Evolutionary conservation across 2,113 vertebrate species (phyloP), one percentile per base, ranked within the genome.

Genomic region (Salminus brasiliensis): DNA sequence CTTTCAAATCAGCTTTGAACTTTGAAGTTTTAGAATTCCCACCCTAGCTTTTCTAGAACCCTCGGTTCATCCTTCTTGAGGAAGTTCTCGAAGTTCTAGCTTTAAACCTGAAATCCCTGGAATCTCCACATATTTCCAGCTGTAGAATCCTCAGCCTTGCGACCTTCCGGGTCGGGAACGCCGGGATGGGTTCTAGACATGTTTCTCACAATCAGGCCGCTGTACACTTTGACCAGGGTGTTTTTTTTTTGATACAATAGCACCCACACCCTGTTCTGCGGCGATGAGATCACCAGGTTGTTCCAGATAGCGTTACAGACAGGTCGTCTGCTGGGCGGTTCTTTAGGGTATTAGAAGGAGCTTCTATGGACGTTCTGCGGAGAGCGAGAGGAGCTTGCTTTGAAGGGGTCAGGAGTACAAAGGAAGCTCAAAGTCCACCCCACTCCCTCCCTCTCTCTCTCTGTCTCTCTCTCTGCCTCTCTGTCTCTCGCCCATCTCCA

Each of bases 221-320:
- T 16, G 16, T 72, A 78, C 72, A 84, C 83, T 81, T 79, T 81
- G 80, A 62, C 45, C 76, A 74, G 75, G 83, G 71, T 47, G 52
- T 36, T 63, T 7, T 27, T 21, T 25, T 57, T 39, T 16, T n/a
- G n/a, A 29, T 25, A 18, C 39, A 67, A 39, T 27, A 41, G 30
- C 39, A 67, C 36, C 57, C 71, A 80, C 49, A 27, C 82, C 52
- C 69, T 72, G 68, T 60, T 49, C 43, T 23, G 21, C 16, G 29
- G 66, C 34, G 34, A 47, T 55, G 69, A 69, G 74, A 25, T 79
- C 77, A 79, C 43, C 52, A 1, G 10, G n/a, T 41, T 69, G 27
- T 18, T 30, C 59, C 67, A 25, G 73, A 80, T 83, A 76, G 63
- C 39, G 27, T 67, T 57, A 53, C 25, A 41, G 34, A 2, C n/a